Evolutionary conservation across 2,113 vertebrate genomes (phyloP).

Genomic region (Cynoglossus semilaevis): DNA sequence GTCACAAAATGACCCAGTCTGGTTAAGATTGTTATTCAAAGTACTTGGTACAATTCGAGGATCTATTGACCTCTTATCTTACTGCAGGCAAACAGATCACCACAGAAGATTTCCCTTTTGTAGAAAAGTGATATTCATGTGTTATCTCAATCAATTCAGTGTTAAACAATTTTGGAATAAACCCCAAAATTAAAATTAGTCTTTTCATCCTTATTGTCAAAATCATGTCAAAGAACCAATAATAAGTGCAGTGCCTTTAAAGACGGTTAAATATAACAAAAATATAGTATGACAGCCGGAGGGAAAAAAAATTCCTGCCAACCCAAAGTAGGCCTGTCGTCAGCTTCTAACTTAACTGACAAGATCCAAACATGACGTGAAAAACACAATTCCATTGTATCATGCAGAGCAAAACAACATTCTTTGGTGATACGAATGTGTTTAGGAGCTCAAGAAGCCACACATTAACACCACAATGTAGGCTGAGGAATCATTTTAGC

Average conservation of each 20-base stretch:
- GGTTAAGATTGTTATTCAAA: no score
- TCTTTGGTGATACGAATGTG: conserved; percentile 62
- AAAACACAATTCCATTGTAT: conserved; percentile 63
- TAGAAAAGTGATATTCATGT: no score
- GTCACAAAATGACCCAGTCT: no score
- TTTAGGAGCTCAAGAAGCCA: conserved; percentile 54
- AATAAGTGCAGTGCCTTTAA: conserved; percentile 2
- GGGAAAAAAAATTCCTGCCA: conserved; percentile 20
- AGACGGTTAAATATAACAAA: conserved; percentile 4
- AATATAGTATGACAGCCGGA: conserved; percentile 7
- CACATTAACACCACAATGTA: conserved; percentile 62
- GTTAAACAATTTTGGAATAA: no score
- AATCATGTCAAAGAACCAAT: conserved; percentile 1
- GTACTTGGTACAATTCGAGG: no score
- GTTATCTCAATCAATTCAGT: no score
- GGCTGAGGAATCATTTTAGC: conserved; percentile 54
- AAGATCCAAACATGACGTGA: conserved; percentile 45
- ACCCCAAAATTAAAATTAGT: no score
- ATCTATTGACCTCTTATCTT: no score
- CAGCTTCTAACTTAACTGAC: conserved; percentile 29
- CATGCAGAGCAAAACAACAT: conserved; percentile 63
- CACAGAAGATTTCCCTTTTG: no score
- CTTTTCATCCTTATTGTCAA: no score
- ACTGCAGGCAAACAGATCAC: no score
- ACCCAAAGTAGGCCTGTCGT: conserved; percentile 32